Evolutionary conservation across 2,888 invertebrate species (phyloP).

Genomic region (Magallana nippona): DNA sequence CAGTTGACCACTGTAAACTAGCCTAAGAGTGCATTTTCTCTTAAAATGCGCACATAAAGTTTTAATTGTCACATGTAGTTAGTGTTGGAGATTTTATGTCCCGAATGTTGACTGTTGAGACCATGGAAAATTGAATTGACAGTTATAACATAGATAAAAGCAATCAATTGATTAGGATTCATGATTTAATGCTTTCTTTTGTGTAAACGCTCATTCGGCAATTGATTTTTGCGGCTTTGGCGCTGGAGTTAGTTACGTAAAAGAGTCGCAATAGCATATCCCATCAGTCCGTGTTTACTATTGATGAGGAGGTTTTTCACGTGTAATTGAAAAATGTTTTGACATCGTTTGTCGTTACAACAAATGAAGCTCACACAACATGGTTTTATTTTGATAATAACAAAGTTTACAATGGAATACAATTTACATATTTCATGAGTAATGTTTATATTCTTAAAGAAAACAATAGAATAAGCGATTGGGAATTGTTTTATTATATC

Average conservation of each 20-base stretch:
- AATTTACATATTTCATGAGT: too few relatives aligned
- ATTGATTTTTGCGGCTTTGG: conserved; percentile 20
- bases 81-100: too few relatives aligned
- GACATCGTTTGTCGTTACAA: neutral
- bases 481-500: too few relatives aligned
- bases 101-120: neutral
- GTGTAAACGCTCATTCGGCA: neutral
- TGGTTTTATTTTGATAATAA: too few relatives aligned
- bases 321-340: conserved; percentile 8
- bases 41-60: too few relatives aligned
- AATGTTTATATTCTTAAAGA: too few relatives aligned
- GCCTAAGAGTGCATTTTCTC: too few relatives aligned
- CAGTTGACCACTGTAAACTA: too few relatives aligned
- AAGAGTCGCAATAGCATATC: neutral
- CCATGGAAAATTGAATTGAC: conserved; percentile 11
- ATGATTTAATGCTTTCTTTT: conserved; percentile 31
- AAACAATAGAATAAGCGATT: too few relatives aligned
- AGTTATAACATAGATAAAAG: conserved; percentile 1
- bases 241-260: conserved; percentile 23
- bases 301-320: neutral
- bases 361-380: conserved; percentile 17
- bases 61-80: too few relatives aligned
- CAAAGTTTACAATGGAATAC: too few relatives aligned
- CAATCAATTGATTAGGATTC: conserved; percentile 25
- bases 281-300: neutral